Evolutionary conservation across 2,113 vertebrate genomes (phyloP).

Genomic region (Collichthys lucidus): DNA sequence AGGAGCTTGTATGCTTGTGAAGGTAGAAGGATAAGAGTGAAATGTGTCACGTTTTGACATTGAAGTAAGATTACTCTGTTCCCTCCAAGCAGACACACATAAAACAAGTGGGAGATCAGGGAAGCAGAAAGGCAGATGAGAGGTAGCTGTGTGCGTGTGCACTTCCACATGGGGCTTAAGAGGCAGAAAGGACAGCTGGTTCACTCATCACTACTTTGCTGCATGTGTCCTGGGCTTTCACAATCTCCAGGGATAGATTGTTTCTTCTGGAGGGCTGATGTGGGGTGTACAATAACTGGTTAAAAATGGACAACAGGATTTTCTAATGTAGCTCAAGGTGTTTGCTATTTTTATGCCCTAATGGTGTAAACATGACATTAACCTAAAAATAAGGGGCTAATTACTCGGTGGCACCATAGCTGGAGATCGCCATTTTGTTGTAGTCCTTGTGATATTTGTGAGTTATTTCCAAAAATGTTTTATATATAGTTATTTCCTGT

Average conservation of each 20-base stretch:
- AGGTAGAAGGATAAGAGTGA: slow-evolving; percentile 56
- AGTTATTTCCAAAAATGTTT: too few relatives aligned
- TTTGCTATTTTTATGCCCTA: slow-evolving; percentile 26
- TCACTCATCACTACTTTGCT: slow-evolving; percentile 67
- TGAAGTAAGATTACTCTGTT: slow-evolving; percentile 69
- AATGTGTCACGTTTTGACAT: slow-evolving; percentile 71
- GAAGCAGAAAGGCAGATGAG: slow-evolving; percentile 63
- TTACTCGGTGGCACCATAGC: not conserved
- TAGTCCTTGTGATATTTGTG: not conserved
- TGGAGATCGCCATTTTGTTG: not conserved
- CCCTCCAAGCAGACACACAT: slow-evolving; percentile 60
- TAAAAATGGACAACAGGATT: slow-evolving; percentile 38
- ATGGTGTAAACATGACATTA: not conserved
- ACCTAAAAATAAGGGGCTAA: slow-evolving; percentile 4
- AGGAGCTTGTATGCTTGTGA: slow-evolving; percentile 56
- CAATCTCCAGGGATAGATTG: slow-evolving; percentile 39
- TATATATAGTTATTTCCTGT: too few relatives aligned
- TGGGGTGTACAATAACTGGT: slow-evolving; percentile 22
- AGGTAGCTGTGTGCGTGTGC: slow-evolving; percentile 51
- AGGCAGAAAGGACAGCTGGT: slow-evolving; percentile 72
- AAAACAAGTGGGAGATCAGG: slow-evolving; percentile 66
- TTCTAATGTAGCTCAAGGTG: slow-evolving; percentile 4
- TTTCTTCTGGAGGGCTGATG: slow-evolving; percentile 34
- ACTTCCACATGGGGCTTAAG: slow-evolving; percentile 56
- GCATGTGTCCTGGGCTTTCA: slow-evolving; percentile 30